Evolutionary conservation across 1,140 invertebrate species (phyloP).

Genomic region (Drosophila sp.): DNA sequence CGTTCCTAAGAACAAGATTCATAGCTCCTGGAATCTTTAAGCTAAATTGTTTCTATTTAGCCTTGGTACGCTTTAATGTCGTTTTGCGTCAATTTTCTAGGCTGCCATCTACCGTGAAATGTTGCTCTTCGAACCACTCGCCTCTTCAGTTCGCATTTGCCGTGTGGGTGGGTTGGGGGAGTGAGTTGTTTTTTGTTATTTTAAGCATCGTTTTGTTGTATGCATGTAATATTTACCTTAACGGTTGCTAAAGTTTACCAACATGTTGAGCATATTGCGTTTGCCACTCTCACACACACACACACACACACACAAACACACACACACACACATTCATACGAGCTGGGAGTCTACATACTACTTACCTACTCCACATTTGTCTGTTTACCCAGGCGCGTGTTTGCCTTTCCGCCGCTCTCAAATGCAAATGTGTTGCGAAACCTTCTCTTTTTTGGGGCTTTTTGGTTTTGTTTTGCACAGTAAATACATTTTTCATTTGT

Average conservation of each 20-base stretch:
- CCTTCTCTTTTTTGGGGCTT: conserved; percentile 16
- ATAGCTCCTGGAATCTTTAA: too few species aligned
- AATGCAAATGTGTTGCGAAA: conserved; percentile 36
- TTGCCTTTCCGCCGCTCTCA: conserved; percentile 37
- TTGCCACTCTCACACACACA: conserved; percentile 46
- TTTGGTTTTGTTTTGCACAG: neutral
- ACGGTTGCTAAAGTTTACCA: conserved; percentile 64
- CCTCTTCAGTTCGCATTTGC: neutral
- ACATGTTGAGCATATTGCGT: conserved; percentile 70
- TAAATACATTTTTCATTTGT: conserved; percentile 15
- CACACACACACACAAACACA: conserved; percentile 42
- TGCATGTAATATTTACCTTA: conserved; percentile 60
- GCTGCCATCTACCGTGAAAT: neutral
- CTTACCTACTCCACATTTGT: conserved; percentile 26
- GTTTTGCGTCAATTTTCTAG: neutral
- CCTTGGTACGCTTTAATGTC: neutral
- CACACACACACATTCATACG: conserved; percentile 30
- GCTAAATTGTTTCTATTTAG: too few species aligned
- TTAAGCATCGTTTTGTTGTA: conserved; percentile 53
- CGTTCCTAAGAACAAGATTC: too few species aligned
- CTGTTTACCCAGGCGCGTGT: conserved; percentile 49
- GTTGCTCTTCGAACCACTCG: neutral
- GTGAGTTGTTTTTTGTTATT: conserved; percentile 43
- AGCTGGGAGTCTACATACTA: neutral
- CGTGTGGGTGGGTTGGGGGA: neutral